A percentile compares a stretch with the other conserved stretches of the same genome.
These are phyloP conservation scores for Digitonthophagus gazella DNA, from an alignment of 2,888 invertebrate genomes.

Conservation along the genomic window DNA sequence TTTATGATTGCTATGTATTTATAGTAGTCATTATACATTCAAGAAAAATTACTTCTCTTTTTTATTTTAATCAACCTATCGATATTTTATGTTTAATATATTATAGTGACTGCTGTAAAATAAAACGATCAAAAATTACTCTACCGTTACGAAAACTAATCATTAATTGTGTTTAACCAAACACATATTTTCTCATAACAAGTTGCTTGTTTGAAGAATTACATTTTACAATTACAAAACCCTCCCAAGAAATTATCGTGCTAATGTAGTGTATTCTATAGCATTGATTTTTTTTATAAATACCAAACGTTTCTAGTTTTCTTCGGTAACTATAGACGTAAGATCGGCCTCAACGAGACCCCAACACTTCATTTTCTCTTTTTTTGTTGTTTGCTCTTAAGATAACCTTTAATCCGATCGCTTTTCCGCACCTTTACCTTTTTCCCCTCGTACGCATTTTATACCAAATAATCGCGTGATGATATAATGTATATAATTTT, in stretches of 20 bases:
- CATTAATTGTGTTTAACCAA: no score
- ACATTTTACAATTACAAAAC: slow-evolving; percentile 12
- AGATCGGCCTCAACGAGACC: slow-evolving; percentile 8
- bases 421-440: neutral
- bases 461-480: neutral
- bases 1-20: no score
- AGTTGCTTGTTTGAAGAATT: slow-evolving; percentile 2
- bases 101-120: no score
- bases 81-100: no score
- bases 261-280: no score
- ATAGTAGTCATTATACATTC: no score
- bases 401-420: neutral
- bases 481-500: neutral
- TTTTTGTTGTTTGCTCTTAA: slow-evolving; percentile 16
- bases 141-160: neutral
- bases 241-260: no score
- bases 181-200: no score
- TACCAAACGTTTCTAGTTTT: slow-evolving; percentile 6
- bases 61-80: no score
- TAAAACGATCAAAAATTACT: neutral
- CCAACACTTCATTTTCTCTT: slow-evolving; percentile 11
- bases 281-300: no score
- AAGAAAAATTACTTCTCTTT: no score
- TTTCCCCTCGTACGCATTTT: no score
- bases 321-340: slow-evolving; percentile 21